Evolutionary conservation across 2,797 vertebrate species (phyloP).

Genomic region (Adelosebastes latens): DNA sequence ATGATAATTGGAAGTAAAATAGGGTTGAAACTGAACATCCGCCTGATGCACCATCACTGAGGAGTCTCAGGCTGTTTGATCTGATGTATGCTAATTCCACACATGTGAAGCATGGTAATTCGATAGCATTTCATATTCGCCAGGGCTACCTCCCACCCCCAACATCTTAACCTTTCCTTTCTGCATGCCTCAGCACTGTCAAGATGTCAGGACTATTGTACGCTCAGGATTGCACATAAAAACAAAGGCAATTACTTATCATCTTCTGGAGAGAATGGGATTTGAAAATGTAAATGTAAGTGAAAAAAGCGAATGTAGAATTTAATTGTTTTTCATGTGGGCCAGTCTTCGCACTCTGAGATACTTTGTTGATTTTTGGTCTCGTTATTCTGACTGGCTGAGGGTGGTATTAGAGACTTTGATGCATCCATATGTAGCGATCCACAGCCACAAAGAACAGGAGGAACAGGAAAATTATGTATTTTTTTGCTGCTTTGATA

Average conservation of each 20-base stretch:
- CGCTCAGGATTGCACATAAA: constrained; percentile 11
- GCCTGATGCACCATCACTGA: constrained; percentile 64
- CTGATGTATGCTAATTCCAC: constrained; percentile 77
- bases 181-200: constrained; percentile 61
- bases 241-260: constrained; percentile 27
- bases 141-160: constrained; percentile 10
- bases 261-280: background rate
- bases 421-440: background rate
- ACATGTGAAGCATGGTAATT: constrained; percentile 78
- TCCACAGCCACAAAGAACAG: background rate
- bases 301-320: background rate
- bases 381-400: background rate
- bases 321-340: background rate
- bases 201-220: constrained; percentile 27
- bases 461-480: background rate
- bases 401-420: background rate
- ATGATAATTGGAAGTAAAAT: constrained; percentile 78
- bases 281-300: background rate
- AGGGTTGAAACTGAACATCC: constrained; percentile 72
- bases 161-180: constrained; percentile 55
- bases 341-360: background rate
- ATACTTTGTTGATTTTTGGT: background rate
- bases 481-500: background rate
- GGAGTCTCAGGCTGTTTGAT: constrained; percentile 70
- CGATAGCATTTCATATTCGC: constrained; percentile 62